phyloP scores from a whole-genome alignment of 2,888 invertebrate genomes.

The Agonopterix subpropinquella region DNA sequence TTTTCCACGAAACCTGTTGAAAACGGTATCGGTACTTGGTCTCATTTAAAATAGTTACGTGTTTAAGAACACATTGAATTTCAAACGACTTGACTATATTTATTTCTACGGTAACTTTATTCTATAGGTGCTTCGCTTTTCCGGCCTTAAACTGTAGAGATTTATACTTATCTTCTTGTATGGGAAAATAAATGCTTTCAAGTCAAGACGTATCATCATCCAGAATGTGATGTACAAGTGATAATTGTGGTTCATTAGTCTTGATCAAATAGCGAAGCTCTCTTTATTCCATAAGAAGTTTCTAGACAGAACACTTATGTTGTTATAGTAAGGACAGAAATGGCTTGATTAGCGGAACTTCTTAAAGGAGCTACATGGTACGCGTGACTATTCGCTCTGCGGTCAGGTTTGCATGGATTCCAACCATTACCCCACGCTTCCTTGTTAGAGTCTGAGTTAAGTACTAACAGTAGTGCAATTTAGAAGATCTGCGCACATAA shows the following conservation, averaged over 20 bases:
- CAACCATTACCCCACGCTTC: constrained; percentile 24
- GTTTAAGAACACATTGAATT: too few relatives aligned
- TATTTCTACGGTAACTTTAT: too few relatives aligned
- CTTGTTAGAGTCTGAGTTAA: constrained; percentile 20
- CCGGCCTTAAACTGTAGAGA: too few relatives aligned
- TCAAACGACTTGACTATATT: too few relatives aligned
- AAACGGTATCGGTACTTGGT: too few relatives aligned
- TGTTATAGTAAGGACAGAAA: too few relatives aligned
- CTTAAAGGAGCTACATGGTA: not conserved
- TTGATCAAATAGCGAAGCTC: constrained; percentile 9
- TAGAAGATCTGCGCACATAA: constrained; percentile 7
- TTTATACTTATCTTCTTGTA: constrained; percentile 4
- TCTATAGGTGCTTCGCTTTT: too few relatives aligned
- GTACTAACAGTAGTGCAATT: constrained; percentile 8
- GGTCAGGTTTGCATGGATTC: constrained; percentile 17
- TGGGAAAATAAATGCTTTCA: constrained; percentile 17
- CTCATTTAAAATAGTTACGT: too few relatives aligned
- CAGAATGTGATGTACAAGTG: constrained; percentile 2
- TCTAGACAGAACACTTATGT: too few relatives aligned
- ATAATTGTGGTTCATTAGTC: constrained; percentile 14
- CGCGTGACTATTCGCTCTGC: constrained; percentile 12
- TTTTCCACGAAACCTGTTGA: too few relatives aligned
- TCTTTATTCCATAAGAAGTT: too few relatives aligned
- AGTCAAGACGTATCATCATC: constrained; percentile 11
- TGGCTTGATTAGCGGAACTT: too few relatives aligned